Evolutionary conservation across 2,888 invertebrate genomes (phyloP).

Genomic region (Chymomyza procnemis): DNA sequence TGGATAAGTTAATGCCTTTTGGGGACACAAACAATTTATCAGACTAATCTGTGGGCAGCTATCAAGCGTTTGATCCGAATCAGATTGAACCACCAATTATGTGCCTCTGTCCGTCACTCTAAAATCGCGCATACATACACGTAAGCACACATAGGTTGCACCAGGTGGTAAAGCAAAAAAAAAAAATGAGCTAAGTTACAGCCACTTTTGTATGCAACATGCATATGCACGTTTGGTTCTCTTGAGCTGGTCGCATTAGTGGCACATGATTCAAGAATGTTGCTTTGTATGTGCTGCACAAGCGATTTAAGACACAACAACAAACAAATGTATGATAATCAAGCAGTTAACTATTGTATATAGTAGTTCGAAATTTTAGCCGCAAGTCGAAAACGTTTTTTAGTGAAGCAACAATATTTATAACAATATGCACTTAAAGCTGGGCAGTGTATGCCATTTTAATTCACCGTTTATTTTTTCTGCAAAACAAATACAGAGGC

Average conservation of each 20-base stretch:
- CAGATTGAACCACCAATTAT: conserved; percentile 73
- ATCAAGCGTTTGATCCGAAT: conserved; percentile 73
- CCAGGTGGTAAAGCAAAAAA: conserved; percentile 52
- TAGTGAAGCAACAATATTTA: too few species aligned
- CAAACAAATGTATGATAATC: too few species aligned
- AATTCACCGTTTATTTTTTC: conserved; percentile 1
- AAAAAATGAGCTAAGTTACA: conserved; percentile 73
- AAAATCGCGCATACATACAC: conserved; percentile 17
- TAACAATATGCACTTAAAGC: background rate
- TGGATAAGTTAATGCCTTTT: background rate
- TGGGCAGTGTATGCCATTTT: conserved; percentile 31
- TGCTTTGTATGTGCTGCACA: background rate
- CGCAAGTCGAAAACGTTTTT: too few species aligned
- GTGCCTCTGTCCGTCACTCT: conserved; percentile 25
- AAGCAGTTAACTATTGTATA: too few species aligned
- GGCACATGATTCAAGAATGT: background rate
- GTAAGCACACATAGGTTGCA: background rate
- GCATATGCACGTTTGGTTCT: background rate
- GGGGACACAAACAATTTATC: conserved; percentile 58
- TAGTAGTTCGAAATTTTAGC: too few species aligned
- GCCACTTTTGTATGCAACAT: conserved; percentile 10
- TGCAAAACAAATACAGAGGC: conserved; percentile 21
- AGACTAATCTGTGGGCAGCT: conserved; percentile 71
- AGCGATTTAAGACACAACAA: background rate
- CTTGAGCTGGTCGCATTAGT: background rate